Evolutionary conservation across 1,140 invertebrate species (phyloP).

Genomic region (Mesaphorura yosii): DNA sequence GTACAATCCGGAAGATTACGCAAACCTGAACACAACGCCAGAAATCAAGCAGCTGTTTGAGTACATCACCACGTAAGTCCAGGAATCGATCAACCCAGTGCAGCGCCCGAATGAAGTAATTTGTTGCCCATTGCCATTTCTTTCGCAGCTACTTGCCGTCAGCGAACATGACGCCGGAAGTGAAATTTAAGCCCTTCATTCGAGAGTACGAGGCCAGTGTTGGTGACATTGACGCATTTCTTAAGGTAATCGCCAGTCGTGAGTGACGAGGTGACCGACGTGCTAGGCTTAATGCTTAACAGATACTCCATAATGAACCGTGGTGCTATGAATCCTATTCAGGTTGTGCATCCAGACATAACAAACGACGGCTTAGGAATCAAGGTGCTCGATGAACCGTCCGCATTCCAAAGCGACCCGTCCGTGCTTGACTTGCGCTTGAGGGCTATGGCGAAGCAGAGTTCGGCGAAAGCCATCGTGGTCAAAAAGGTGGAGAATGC

Average conservation of each 20-base stretch:
- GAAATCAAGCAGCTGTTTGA: slow-evolving; percentile 88
- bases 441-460: slow-evolving; percentile 65
- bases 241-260: slow-evolving; percentile 69
- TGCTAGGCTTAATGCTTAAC: too few species aligned
- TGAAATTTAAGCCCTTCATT: slow-evolving; percentile 84
- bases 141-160: slow-evolving; percentile 48
- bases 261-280: too few species aligned
- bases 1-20: slow-evolving; percentile 75
- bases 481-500: slow-evolving; percentile 75
- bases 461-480: slow-evolving; percentile 43
- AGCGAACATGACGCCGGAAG: slow-evolving; percentile 80
- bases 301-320: too few species aligned
- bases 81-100: too few species aligned
- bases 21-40: slow-evolving; percentile 62
- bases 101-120: too few species aligned
- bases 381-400: slow-evolving; percentile 84
- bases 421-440: slow-evolving; percentile 86
- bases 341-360: slow-evolving; percentile 63
- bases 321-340: too few species aligned
- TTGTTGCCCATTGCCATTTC: too few species aligned
- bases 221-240: slow-evolving; percentile 94
- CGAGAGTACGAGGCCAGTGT: slow-evolving; percentile 95
- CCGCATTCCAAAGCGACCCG: slow-evolving; percentile 86
- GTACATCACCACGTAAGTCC: slow-evolving; percentile 72
- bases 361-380: slow-evolving; percentile 63